Evolutionary conservation across 2,797 vertebrate species (phyloP), one percentile per base, ranked within the genome.

Genomic region (Pitangus sulphuratus): DNA sequence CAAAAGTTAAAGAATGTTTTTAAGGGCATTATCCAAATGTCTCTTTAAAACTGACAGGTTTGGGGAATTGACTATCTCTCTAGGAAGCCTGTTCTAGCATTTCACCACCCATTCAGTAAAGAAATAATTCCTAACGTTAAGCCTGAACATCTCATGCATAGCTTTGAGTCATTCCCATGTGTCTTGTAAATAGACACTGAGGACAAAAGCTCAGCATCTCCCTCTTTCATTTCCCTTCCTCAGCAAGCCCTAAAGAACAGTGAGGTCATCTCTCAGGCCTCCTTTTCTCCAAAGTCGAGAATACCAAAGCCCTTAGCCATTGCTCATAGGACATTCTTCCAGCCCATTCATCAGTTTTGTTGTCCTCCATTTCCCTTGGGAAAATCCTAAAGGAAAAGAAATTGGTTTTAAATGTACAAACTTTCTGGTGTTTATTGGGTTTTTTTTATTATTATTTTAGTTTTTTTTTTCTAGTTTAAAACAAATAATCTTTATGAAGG

Each of bases 271-370:
- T 16, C 19, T 15, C 37, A 77, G 20, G 12, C 11, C 65, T 31
- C 28, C 8, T 64, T 70, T 83, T 26, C 64, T 64, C 37, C n/a
- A 26, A 33, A 33, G n/a, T 0, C 56, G 56, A 62, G n/a, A 70
- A 83, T 62, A 2, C 4, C 16, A 39, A 70, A 70, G 19, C 9
- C 13, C 9, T 25, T 12, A 15, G 28, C 21, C 31, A n/a, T 48
- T 44, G 26, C 5, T 62, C 19, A 25, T 0, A 33, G 6, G 9
- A 12, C 0, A 0, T 18, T 57, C 8, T 77, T 54, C 24, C 22
- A 69, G 6, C 2, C 9, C 1, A 30, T 69, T 31, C 35, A 72
- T 1, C 17, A 33, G 6, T 33, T 54, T 84, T 42, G 11, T 25
- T 60, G 6, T 2, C n/a, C 8, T 72, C 28, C 1, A 6, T 88